Evolutionary conservation across 2,113 vertebrate genomes (phyloP).

Genomic region (Orthonyx spaldingii): DNA sequence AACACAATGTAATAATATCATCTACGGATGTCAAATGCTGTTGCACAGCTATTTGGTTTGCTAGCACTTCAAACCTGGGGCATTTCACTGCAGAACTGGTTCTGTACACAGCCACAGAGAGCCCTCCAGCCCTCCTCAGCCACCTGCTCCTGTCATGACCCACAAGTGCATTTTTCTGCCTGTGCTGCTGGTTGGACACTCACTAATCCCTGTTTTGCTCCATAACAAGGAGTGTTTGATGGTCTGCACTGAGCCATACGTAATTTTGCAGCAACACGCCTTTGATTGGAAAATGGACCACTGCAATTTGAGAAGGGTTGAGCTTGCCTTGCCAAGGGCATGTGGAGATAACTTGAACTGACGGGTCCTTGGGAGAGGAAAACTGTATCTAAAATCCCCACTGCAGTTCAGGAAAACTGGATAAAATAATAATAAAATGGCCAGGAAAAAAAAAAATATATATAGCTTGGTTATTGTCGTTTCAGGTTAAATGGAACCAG

Average conservation of each 20-base stretch:
- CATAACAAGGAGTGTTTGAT: not conserved
- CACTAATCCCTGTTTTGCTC: not conserved
- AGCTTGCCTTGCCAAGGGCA: conserved; percentile 6
- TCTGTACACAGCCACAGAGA: not conserved
- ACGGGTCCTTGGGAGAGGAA: not conserved
- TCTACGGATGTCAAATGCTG: not conserved
- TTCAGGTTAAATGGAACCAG: not conserved
- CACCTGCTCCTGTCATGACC: not conserved
- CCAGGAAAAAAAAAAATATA: not conserved
- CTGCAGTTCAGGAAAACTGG: not conserved
- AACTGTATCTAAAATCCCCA: not conserved
- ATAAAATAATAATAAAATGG: not conserved
- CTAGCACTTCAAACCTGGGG: not conserved
- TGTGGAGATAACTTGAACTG: not conserved
- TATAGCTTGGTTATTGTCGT: not conserved
- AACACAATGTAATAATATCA: not conserved
- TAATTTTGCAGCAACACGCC: not conserved
- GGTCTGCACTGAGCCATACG: not conserved
- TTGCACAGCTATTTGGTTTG: not conserved
- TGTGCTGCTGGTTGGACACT: not conserved
- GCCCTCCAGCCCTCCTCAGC: not conserved
- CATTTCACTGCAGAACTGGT: not conserved
- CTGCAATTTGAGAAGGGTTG: not conserved
- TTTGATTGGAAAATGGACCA: not conserved
- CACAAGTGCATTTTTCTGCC: not conserved